Conservation (phyloP, 1,140 invertebrate species). For the Vanessa tameamea region DNA sequence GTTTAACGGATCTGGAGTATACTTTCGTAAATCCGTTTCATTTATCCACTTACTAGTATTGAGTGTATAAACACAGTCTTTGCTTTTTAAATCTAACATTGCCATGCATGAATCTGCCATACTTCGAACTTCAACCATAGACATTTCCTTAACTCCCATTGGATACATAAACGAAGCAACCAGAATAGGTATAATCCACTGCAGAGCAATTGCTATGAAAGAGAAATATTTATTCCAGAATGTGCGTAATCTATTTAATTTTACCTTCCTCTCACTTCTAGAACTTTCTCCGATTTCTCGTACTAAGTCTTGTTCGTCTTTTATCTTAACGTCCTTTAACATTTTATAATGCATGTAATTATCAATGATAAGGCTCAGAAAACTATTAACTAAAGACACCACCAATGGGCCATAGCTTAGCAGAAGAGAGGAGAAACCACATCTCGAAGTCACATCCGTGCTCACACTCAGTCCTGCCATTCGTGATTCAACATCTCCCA, state of each 20-base stretch:
- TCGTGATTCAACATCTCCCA: conserved; percentile 50
- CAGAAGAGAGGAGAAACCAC: conserved; percentile 59
- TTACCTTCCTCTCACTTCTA: conserved; percentile 33
- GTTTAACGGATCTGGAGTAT: conserved; percentile 42
- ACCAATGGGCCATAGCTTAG: conserved; percentile 67
- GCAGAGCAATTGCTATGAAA: conserved; percentile 50
- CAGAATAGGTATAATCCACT: conserved; percentile 65
- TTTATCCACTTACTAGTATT: conserved; percentile 25
- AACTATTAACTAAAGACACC: conserved; percentile 71
- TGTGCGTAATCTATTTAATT: conserved; percentile 36
- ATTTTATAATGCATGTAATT: conserved; percentile 73
- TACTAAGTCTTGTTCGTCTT: conserved; percentile 58
- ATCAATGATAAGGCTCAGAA: conserved; percentile 65
- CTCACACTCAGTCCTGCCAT: conserved; percentile 34
- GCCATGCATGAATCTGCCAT: conserved; percentile 57
- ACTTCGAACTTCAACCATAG: conserved; percentile 44
- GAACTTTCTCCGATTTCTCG: conserved; percentile 45
- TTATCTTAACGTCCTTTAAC: conserved; percentile 50
- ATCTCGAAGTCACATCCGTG: conserved; percentile 36
- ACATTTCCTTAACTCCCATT: conserved; percentile 54
- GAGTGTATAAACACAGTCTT: conserved; percentile 43
- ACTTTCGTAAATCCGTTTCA: conserved; percentile 47
- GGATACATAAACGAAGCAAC: conserved; percentile 62
- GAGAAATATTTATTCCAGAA: conserved; percentile 63
- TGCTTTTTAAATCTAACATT: conserved; percentile 51